Evolutionary conservation across 2,113 vertebrate species (phyloP).

Genomic region (Pholis gunnellus): DNA sequence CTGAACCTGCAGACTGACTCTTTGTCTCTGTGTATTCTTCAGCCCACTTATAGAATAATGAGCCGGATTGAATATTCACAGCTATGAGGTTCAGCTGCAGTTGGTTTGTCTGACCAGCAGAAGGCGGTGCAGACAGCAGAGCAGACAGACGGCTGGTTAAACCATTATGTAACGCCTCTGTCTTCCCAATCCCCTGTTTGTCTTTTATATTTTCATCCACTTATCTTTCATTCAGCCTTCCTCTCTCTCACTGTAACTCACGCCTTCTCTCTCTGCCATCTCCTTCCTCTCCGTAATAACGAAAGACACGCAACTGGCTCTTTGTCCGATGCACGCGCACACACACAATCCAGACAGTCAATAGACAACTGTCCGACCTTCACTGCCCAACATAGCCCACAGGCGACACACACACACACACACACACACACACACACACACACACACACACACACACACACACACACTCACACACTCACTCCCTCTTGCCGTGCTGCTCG

Average conservation of each 20-base stretch:
- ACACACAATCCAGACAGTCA: constrained; percentile 34
- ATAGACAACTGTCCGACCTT: constrained; percentile 50
- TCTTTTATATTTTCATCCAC: constrained; percentile 16
- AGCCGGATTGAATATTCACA: neutral
- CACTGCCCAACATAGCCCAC: constrained; percentile 27
- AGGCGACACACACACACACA: neutral
- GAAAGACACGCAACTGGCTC: neutral
- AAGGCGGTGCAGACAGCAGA: constrained; percentile 31
- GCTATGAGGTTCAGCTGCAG: constrained; percentile 24
- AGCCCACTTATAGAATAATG: constrained; percentile 3
- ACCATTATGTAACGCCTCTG: constrained; percentile 55
- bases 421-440: constrained; percentile 2
- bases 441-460: constrained; percentile 9
- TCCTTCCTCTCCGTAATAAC: neutral
- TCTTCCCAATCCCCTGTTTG: constrained; percentile 8
- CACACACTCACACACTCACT: constrained; percentile 6
- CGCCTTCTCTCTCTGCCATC: neutral
- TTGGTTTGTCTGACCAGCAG: constrained; percentile 6
- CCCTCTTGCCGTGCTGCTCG: constrained; percentile 1
- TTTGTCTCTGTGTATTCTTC: neutral
- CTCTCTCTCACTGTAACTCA: neutral
- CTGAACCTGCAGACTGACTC: too few relatives aligned
- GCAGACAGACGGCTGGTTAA: constrained; percentile 6
- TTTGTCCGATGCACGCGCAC: neutral
- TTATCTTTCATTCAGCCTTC: constrained; percentile 10